Evolutionary conservation across 1,140 invertebrate genomes (phyloP).

Genomic region (Leucophenga varia): DNA sequence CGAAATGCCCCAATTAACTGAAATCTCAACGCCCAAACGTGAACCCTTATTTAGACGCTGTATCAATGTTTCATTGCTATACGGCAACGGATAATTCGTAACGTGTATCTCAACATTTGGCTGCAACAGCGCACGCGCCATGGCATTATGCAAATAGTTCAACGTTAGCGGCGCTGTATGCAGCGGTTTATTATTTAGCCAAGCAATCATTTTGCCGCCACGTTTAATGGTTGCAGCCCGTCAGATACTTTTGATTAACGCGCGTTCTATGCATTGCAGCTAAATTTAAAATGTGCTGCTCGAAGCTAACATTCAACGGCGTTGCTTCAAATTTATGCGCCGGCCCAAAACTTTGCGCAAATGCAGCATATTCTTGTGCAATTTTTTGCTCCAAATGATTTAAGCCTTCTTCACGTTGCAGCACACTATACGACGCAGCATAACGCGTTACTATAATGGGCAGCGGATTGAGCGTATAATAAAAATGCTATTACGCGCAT

Average conservation of each 20-base stretch:
- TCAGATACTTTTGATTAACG: constrained; percentile 55
- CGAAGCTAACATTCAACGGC: not conserved
- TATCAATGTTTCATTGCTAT: not conserved
- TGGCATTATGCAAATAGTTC: constrained; percentile 62
- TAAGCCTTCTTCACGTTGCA: too few relatives aligned
- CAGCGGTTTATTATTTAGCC: constrained; percentile 67
- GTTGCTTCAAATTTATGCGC: not conserved
- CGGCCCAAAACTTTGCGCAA: not conserved
- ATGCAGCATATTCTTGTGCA: not conserved
- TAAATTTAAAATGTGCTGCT: not conserved
- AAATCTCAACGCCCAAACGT: constrained; percentile 62
- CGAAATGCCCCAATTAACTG: constrained; percentile 61
- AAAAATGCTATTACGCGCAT: not conserved
- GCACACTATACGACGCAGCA: too few relatives aligned
- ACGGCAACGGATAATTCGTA: not conserved
- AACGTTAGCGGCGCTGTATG: constrained; percentile 67
- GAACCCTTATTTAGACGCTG: constrained; percentile 46
- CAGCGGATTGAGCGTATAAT: not conserved
- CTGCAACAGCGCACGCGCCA: constrained; percentile 46
- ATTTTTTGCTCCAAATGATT: not conserved
- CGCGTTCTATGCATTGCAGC: not conserved
- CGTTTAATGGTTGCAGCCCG: constrained; percentile 57
- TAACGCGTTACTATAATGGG: not conserved
- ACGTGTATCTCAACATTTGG: not conserved
- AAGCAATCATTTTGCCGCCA: constrained; percentile 50